Evolutionary conservation across 2,797 vertebrate species (phyloP), one percentile per base, ranked within the genome.

Genomic region (Siniperca undulata): DNA sequence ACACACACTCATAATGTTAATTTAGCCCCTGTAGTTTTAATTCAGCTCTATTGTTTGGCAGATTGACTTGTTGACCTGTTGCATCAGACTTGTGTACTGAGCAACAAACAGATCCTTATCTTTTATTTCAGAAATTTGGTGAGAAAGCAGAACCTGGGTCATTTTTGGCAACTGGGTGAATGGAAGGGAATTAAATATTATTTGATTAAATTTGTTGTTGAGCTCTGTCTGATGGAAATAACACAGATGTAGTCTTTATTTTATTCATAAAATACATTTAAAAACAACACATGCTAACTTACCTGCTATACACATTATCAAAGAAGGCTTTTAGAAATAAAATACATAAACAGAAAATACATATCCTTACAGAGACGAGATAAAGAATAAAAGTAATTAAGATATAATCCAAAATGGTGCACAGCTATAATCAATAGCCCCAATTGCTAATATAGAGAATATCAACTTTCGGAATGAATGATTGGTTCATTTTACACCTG

Each of bases 21-120:
- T 83, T 82, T 74, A 56, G 86, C 75, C 70, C 75, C 27, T 83
- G 81, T 42, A 58, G 81, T 85, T 88, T 84, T 36, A 84, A 66
- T 81, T 62, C 83, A 40, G 65, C 78, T 62, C 79, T 11, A n/a
- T 86, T 87, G 76, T 91, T 55, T n/a, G 61, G 65, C 59, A 19
- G 65, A 80, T 76, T 77, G 76, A 84, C 77, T 79, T 70, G 30
- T 70, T 86, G 85, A 87, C 77, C 83, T 82, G 84, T 74, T 77
- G 72, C 40, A 56, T 71, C 70, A 76, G 65, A 17, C 27, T 20
- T 12, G 52, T 59, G 75, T 22, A 46, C 65, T 22, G 40, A 78
- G 42, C 27, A 53, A 77, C 46, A 70, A 82, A 73, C 58, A 0
- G 62, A 79, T 72, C 27, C n/a, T 82, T 70, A 53, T 62, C 48